Evolutionary conservation across 2,888 invertebrate genomes (phyloP).

Genomic region (Sisyra nigra): DNA sequence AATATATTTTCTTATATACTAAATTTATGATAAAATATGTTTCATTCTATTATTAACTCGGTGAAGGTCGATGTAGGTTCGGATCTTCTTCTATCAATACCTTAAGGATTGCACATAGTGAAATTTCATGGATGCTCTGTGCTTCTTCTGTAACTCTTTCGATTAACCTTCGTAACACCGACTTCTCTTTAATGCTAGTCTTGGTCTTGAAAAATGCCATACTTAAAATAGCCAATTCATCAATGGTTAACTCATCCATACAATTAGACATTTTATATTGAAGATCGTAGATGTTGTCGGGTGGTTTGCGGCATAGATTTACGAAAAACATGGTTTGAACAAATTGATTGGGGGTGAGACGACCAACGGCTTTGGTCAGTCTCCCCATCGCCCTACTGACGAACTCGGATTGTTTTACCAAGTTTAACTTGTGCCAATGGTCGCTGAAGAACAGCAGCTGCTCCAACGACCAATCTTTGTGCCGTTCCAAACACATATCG

Average conservation of each 20-base stretch:
- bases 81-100: constrained; percentile 16
- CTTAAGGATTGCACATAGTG: constrained; percentile 49
- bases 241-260: constrained; percentile 37
- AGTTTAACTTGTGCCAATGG: constrained; percentile 43
- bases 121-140: constrained; percentile 41
- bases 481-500: constrained; percentile 36
- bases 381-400: constrained; percentile 34
- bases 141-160: constrained; percentile 32
- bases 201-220: constrained; percentile 67
- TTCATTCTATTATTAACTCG: too few species aligned
- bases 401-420: constrained; percentile 38
- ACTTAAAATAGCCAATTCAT: constrained; percentile 53
- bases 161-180: constrained; percentile 27
- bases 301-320: constrained; percentile 37
- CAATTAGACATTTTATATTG: constrained; percentile 37
- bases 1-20: too few species aligned
- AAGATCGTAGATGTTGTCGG: constrained; percentile 45
- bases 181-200: constrained; percentile 37
- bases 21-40: too few species aligned
- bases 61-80: too few species aligned
- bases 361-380: constrained; percentile 34
- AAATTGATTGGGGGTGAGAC: constrained; percentile 40
- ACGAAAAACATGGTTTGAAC: constrained; percentile 51
- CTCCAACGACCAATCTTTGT: constrained; percentile 33
- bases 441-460: constrained; percentile 41